Percentiles rank a stretch among this genome's conserved stretches.
Evolutionary conservation across 2,888 invertebrate genomes (phyloP).

Genomic region (Volucella inanis): DNA sequence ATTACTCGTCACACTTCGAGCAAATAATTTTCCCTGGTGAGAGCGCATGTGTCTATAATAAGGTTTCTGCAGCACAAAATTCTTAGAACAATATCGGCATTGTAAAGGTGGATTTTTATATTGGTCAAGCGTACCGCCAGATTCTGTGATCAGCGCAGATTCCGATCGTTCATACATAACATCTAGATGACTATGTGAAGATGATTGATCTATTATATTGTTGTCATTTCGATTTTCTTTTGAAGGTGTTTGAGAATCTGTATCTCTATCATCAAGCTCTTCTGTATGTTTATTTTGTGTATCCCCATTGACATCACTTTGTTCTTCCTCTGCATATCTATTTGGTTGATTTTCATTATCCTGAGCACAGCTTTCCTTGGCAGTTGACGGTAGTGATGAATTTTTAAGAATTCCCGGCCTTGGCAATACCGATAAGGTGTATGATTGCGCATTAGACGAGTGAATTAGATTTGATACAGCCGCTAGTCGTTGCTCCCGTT

Average conservation of each 20-base stretch:
- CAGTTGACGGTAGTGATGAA: background rate
- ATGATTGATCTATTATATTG: background rate
- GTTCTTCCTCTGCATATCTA: background rate
- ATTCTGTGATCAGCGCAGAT: constrained; percentile 72
- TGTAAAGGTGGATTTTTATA: constrained; percentile 44
- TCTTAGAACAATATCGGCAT: constrained; percentile 59
- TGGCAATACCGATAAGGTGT: no score
- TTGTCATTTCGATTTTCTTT: background rate
- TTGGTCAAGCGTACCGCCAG: constrained; percentile 63
- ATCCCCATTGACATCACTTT: background rate
- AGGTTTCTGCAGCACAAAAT: constrained; percentile 36
- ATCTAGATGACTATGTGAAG: constrained; percentile 27
- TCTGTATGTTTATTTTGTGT: background rate
- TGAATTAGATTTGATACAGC: constrained; percentile 11
- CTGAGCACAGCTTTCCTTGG: background rate
- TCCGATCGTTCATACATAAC: constrained; percentile 70
- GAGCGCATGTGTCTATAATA: constrained; percentile 52
- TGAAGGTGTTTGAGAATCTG: background rate
- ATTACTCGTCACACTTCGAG: constrained; percentile 12
- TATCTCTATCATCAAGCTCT: background rate
- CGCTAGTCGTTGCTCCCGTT: constrained; percentile 17
- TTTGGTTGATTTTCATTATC: background rate
- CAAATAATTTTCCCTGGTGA: constrained; percentile 32
- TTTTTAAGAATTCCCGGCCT: no score
- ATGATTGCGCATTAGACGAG: background rate